Evolutionary conservation across 2,797 vertebrate species (phyloP), one percentile per base, ranked within the genome.

Genomic region (Darevskia mixta): DNA sequence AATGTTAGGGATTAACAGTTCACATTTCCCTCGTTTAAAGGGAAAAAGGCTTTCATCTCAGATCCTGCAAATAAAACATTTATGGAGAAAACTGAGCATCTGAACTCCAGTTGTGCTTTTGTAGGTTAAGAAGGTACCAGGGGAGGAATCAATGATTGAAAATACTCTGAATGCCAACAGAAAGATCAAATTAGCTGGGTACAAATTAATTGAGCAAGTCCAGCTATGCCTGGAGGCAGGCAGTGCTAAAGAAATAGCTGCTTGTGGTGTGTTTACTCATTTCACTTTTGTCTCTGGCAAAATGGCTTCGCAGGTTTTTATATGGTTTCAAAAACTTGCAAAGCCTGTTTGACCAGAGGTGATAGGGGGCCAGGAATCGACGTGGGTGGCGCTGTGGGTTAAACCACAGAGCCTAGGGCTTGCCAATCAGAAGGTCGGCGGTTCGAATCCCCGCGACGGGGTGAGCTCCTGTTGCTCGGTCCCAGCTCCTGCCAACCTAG

Each of bases 51-150:
- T n/a, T 13, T 25, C 38, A 55, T 0, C 64, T 0, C 35, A 82
- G 69, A 23, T 90, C 72, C 79, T 86, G 61, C 2, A 49, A 89
- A 89, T 91, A 43, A 86, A 88, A 73, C 35, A 79, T 58, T 88
- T 43, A 86, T 43, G 66, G 87, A 81, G 82, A 71, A 45, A 89
- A 64, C 79, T 3, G 1, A 0, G 0, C 35, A 67, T 43, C 45
- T 69, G 79, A 87, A 84, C 10, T 87, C 88, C 1, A 77, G 32
- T 29, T 81, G 58, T 11, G 35, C 43, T 81, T 72, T 82, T 79
- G 18, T 91, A 83, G 0, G 0, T 58, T 85, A 85, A n/a, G 77
- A 85, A 90, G 0, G 67, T 88, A 83, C 2, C 3, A 38, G 67
- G 25, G 1, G 45, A 64, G 66, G 1, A 77, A 66, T 66, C 89